Base-by-base conservation (phyloP, 2,797 vertebrate genomes). In the Potorous gilbertii region DNA sequence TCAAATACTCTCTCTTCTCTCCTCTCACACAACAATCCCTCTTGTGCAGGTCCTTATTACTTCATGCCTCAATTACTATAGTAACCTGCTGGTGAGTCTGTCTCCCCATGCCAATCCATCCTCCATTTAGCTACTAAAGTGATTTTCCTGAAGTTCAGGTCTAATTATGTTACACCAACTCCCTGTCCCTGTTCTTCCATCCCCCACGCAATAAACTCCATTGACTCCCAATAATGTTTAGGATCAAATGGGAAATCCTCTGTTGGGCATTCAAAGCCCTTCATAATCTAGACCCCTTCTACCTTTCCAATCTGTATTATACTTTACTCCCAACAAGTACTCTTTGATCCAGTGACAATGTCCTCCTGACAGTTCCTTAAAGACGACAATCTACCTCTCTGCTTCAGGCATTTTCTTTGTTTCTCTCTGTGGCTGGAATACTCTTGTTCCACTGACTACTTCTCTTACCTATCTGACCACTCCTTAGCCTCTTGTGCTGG, bases 401-500 rank as follows among this genome's bases (percentile, higher is more conserved):
- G 62, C 62, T 40, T 5, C 62, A 74, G 34, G 62, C 62, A 24
- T 46, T 34, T 27, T 34, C 34, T 4, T 12, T 40, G 9, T 0
- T 6, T 40, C 90, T 81, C 87, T 66, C 95, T 13, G 16, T 59
- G 1, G 56, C 21, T 4, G 56, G 27, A 55, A n/a, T 14, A 16
- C 87, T 89, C 50, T 40, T 96, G 87, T 87, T 87, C 93, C 9
- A 90, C 93, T 94, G 96, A 90, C 95, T 94, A 96, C 92, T 97
- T 96, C 96, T 93, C 89, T 57, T n/a, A 66, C 31, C 16, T 5
- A 34, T n/a, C 59, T 62, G 59, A 62, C 59, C 59, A n/a, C 13
- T 66, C 34, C 34, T 31, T 66, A n/a, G 13, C 34, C 31, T 66
- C 59, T 66, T 66, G 16, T n/a, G 4, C 31, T 66, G 12, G 31